Base-by-base conservation (phyloP, 2,113 vertebrate species). In the Globicephala melas region DNA sequence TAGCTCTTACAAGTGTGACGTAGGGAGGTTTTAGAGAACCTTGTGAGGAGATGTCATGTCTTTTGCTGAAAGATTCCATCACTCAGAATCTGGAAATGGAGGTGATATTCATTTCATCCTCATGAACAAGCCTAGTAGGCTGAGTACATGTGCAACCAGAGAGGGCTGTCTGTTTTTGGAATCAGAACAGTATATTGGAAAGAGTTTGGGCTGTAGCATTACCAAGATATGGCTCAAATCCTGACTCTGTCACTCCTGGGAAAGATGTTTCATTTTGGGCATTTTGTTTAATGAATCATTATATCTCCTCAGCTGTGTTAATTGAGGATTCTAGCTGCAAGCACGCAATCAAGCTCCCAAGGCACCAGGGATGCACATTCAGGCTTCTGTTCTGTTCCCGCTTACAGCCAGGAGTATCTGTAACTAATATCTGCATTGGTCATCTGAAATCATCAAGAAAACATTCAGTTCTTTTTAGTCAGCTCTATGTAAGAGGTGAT, bases 301-400 rank as follows among this genome's bases (percentile, higher is more conserved):
- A 23, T 28, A 5, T 44, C 33, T 5, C 23, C 10, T 25, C 53
- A 62, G n/a, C 23, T 68, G 4, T 82, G 41, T 84, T 79, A 25
- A 2, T 62, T 50, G 81, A 65, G 21, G n/a, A 63, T 80, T 80
- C 13, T 4, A 79, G 71, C 28, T 6, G 53, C 36, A 79, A n/a
- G 36, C 7, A 33, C 13, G 8, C 7, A 1, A 0, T 44, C 44
- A n/a, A 21, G 26, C n/a, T 68, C 8, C 10, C n/a, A 38, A 68
- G 63, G 94, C 44, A 60, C 36, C n/a, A 47, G 71, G 38, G 60
- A 28, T 31, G 62, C 41, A 63, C 23, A 18, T 63, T 94, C 9
- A 96, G 63, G 55, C 65, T 76, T 85, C 71, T 20, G 3, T 68
- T 85, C 18, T 71, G 2, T 10, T 58, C 18, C 5, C 23, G 7